A percentile compares a stretch with the other conserved stretches of the same genome.
Conservation (phyloP, 1,140 invertebrate species). For the Nephila pilipes region DNA sequence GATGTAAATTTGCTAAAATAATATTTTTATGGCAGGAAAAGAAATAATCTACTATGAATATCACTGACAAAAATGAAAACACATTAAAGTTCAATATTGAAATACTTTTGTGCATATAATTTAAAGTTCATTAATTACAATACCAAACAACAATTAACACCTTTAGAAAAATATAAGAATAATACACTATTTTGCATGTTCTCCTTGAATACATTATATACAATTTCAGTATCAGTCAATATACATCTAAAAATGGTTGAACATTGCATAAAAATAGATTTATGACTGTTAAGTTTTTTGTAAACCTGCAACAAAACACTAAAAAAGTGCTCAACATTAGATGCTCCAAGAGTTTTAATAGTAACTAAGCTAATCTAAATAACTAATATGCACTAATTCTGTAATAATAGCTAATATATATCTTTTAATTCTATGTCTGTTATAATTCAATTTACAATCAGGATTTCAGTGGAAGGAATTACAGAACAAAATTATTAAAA, state of each 20-base stretch:
- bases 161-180: conserved; percentile 76
- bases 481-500: neutral
- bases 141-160: conserved; percentile 61
- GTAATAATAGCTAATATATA: neutral
- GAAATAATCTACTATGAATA: neutral
- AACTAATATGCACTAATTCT: neutral
- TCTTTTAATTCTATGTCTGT: neutral
- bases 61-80: neutral
- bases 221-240: conserved; percentile 47
- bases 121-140: conserved; percentile 44
- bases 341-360: conserved; percentile 30
- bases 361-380: conserved; percentile 34
- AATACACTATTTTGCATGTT: conserved; percentile 53
- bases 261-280: conserved; percentile 69
- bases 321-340: conserved; percentile 49
- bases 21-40: neutral
- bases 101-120: conserved; percentile 29
- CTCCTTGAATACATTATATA: conserved; percentile 71
- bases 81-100: conserved; percentile 11
- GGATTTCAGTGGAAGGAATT: neutral
- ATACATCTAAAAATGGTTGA: conserved; percentile 64
- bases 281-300: conserved; percentile 27
- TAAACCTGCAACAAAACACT: conserved; percentile 45
- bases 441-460: neutral
- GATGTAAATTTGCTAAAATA: neutral